Evolutionary conservation across 2,888 invertebrate genomes (phyloP).

Genomic region (Aphodius sticticus): DNA sequence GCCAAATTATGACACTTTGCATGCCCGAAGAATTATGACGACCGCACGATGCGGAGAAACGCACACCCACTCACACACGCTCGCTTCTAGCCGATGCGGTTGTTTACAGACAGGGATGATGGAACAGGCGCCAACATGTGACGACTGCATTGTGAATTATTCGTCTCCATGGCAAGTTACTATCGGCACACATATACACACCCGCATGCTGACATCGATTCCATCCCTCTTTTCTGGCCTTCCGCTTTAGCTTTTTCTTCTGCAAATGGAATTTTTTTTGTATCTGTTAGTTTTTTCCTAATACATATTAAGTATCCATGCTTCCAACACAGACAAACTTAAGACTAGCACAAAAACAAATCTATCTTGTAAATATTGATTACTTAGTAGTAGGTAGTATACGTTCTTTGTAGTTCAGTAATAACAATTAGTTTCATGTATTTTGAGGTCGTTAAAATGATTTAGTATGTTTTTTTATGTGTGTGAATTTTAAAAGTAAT

Average conservation of each 20-base stretch:
- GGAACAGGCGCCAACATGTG: slow-evolving; percentile 36
- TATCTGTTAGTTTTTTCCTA: too few relatives aligned
- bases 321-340: too few relatives aligned
- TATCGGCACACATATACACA: slow-evolving; percentile 28
- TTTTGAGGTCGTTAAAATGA: too few relatives aligned
- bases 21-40: slow-evolving; percentile 22
- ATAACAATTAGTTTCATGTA: too few relatives aligned
- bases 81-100: slow-evolving; percentile 24
- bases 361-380: too few relatives aligned
- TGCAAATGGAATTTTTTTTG: too few relatives aligned
- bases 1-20: slow-evolving; percentile 57
- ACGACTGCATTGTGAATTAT: slow-evolving; percentile 30
- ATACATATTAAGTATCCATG: too few relatives aligned
- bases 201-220: slow-evolving; percentile 13
- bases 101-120: slow-evolving; percentile 36
- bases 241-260: background rate
- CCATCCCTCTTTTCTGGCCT: background rate
- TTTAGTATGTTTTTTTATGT: too few relatives aligned
- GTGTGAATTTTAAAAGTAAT: too few relatives aligned
- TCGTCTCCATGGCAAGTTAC: slow-evolving; percentile 27
- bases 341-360: too few relatives aligned
- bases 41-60: background rate
- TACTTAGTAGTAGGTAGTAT: too few relatives aligned
- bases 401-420: too few relatives aligned
- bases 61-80: slow-evolving; percentile 6